A percentile compares a stretch with the other conserved stretches of the same genome.
phyloP scores from a whole-genome alignment of 1,140 invertebrate species.

The Trypoxylus dichotomus region DNA sequence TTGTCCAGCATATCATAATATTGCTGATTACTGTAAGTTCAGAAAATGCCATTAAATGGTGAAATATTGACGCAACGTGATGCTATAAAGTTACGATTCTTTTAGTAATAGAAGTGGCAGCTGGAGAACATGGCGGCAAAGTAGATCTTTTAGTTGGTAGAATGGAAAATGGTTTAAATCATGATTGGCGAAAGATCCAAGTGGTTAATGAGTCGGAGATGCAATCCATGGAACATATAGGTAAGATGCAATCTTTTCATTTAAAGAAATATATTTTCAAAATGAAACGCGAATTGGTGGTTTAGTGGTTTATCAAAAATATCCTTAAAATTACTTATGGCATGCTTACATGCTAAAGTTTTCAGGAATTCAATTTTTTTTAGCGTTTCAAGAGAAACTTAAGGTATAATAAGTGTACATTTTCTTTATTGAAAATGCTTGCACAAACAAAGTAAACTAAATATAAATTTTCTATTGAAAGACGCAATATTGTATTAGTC shows the following conservation, averaged over 20 bases:
- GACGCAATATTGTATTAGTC: no score
- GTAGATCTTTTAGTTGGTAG: slow-evolving; percentile 61
- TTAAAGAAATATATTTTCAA: no score
- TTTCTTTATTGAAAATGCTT: no score
- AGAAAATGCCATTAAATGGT: background rate
- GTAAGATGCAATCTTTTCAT: slow-evolving; percentile 36
- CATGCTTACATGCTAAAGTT: no score
- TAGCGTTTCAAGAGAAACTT: no score
- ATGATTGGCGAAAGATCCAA: slow-evolving; percentile 55
- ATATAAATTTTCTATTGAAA: no score
- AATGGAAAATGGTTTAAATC: slow-evolving; percentile 71
- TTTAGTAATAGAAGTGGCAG: slow-evolving; percentile 83
- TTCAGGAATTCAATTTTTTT: no score
- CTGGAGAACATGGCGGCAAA: slow-evolving; percentile 74
- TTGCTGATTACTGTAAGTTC: slow-evolving; percentile 82
- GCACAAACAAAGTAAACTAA: no score
- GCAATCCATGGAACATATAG: slow-evolving; percentile 48
- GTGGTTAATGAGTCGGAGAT: slow-evolving; percentile 38
- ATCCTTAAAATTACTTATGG: no score
- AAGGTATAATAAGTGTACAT: no score
- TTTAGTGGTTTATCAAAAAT: no score
- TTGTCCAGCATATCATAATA: slow-evolving; percentile 88
- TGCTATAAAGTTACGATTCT: background rate
- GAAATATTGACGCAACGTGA: background rate
- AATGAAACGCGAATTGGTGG: no score